These are phyloP conservation scores for Adelosebastes latens DNA, from an alignment of 2,797 vertebrate species.

Conservation along the genomic window DNA sequence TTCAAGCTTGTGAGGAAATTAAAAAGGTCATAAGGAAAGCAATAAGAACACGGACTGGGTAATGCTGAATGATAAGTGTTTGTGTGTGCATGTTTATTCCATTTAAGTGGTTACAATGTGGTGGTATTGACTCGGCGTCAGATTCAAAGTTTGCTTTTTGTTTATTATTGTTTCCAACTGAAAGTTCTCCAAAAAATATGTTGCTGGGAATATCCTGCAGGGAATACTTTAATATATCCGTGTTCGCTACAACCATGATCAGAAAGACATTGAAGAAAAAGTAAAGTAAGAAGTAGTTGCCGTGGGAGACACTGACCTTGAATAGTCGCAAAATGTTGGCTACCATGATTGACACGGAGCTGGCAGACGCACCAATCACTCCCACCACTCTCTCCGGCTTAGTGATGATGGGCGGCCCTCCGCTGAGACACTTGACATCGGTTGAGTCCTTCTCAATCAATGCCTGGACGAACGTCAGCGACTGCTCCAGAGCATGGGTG, in stretches of 20 bases:
- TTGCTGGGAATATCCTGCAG: too few relatives aligned
- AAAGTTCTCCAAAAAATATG: neutral
- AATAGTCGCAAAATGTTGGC: constrained; percentile 97
- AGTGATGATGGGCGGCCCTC: constrained; percentile 95
- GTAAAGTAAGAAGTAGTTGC: constrained; percentile 5
- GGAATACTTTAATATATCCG: neutral
- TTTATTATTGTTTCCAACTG: neutral
- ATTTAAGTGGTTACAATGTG: neutral
- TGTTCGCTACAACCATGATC: neutral
- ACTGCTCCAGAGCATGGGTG: constrained; percentile 96
- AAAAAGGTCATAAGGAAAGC: constrained; percentile 5
- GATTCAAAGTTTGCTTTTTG: neutral
- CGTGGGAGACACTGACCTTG: constrained; percentile 84
- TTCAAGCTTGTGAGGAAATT: constrained; percentile 6
- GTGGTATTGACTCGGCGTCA: neutral
- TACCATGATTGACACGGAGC: constrained; percentile 98
- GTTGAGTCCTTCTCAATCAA: constrained; percentile 96
- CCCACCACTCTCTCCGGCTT: constrained; percentile 94
- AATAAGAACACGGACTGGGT: neutral
- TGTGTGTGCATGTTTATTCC: neutral
- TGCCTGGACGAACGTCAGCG: constrained; percentile 95
- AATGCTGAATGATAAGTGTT: neutral
- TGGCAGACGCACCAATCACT: constrained; percentile 94
- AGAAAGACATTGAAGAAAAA: neutral
- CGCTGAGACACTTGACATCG: constrained; percentile 93